Conservation (phyloP, 1,140 invertebrate genomes). For the Meloidogyne chitwoodi region DNA sequence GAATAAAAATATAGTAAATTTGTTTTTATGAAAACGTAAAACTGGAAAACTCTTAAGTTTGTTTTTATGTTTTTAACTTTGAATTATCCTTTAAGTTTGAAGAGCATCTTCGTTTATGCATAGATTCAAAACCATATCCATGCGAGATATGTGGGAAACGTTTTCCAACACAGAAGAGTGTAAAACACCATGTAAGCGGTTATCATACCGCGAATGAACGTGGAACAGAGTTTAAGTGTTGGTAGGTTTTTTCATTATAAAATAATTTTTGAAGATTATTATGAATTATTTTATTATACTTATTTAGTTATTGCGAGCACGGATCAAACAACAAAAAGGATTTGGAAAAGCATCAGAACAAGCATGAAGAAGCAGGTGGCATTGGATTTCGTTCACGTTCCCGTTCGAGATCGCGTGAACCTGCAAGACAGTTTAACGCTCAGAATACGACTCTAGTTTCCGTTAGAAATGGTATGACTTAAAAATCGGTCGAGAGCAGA, state of each 20-base stretch:
- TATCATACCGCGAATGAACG: neutral
- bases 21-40: no score
- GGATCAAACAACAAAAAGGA: neutral
- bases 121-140: neutral
- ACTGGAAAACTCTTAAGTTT: no score
- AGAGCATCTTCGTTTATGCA: neutral
- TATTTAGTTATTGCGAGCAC: neutral
- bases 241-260: neutral
- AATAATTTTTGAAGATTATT: neutral
- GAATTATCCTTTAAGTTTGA: neutral
- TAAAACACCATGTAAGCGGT: neutral
- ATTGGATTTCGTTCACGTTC: neutral
- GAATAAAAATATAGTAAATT: no score
- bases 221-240: neutral
- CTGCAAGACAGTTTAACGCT: neutral
- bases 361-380: neutral
- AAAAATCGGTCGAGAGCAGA: no score
- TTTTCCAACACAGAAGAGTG: neutral
- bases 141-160: neutral
- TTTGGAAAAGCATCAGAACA: neutral
- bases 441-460: neutral
- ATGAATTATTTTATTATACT: neutral
- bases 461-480: neutral
- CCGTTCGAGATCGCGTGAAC: neutral
- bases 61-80: no score